Conservation (phyloP, 2,888 invertebrate species). For the Augochlorella aurata region DNA sequence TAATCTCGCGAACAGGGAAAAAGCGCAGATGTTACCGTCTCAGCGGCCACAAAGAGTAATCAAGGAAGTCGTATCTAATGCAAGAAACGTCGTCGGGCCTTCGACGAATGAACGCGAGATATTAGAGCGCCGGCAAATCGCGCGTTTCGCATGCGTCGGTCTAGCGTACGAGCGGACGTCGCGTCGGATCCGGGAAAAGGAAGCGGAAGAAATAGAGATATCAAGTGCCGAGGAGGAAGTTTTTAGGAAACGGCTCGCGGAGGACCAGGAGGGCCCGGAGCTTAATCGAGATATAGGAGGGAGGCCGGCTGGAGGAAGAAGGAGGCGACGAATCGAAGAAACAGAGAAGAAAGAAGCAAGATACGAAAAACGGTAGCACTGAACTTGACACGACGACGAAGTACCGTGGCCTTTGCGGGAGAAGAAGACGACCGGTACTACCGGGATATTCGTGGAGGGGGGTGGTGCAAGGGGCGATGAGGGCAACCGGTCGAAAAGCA, state of each 20-base stretch:
- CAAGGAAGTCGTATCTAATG: too few species aligned
- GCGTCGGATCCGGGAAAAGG: not conserved
- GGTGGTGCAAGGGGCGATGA: slow-evolving; percentile 35
- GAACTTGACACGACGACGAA: slow-evolving; percentile 71
- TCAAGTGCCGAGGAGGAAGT: not conserved
- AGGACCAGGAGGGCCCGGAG: not conserved
- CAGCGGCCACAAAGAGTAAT: too few species aligned
- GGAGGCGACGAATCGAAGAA: slow-evolving; percentile 23
- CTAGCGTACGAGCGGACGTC: not conserved
- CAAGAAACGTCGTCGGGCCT: too few species aligned
- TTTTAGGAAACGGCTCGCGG: not conserved
- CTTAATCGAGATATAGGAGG: slow-evolving; percentile 30
- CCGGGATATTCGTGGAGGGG: slow-evolving; percentile 11
- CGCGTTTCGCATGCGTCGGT: too few species aligned
- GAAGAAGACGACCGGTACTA: slow-evolving; percentile 49
- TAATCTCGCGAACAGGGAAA: too few species aligned
- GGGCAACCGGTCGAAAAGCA: slow-evolving; percentile 68
- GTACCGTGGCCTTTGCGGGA: slow-evolving; percentile 54
- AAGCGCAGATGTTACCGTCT: too few species aligned
- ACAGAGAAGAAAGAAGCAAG: slow-evolving; percentile 38
- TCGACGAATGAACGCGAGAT: too few species aligned
- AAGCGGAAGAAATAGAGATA: slow-evolving; percentile 5
- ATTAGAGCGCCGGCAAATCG: too few species aligned
- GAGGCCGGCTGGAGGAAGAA: not conserved
- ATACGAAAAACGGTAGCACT: slow-evolving; percentile 64